Base-by-base conservation (phyloP, 2,888 invertebrate species). In the Tachina lurida region DNA sequence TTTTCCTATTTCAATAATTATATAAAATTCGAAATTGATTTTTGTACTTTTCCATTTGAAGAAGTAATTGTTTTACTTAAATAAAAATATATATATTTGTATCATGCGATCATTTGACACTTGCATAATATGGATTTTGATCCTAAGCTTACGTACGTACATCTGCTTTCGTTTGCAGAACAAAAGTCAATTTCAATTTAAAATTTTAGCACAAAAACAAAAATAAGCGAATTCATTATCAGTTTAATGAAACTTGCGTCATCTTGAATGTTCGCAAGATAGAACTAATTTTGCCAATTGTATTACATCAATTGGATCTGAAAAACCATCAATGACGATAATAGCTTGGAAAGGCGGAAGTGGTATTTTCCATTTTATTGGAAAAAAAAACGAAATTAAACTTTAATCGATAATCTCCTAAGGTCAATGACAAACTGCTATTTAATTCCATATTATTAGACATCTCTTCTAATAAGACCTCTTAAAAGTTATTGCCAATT, bases 41-140 rank as follows among this genome's bases (percentile, higher is more conserved):
- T 31, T 31, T 31, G 31, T 31, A 31, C 31, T 31, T 31, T 31
- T 31, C 31, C 0, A 31, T 31, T 31, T 7, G 4, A 2, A 31
- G 4, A 31, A 31, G 4, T 0, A 2, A 31, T 31, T 31, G 22
- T 22, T 22, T 22, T 2, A 22, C 22, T 22, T 2, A 22, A 31
- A 31, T 31, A 31, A 31, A 31, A 31, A 31, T 4, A 31, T 31
- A 22, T 22, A 3, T 22, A 31, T 31, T 31, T 31, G 49, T 49
- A 19, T 52, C 22, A 10, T 39, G 12, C 39, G n/a, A 67, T 60
- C 39, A 39, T 39, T 39, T 43, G 12, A 43, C 17, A 52, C 39
- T 39, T 68, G 15, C 13, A 31, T 15, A 58, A 67, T 39, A 45
- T 19, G 62, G 43, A 79, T 79, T 79, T 79, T 79, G 47, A 63